Base-by-base conservation (phyloP, 2,113 vertebrate genomes). In the Apodemus speciosus region DNA sequence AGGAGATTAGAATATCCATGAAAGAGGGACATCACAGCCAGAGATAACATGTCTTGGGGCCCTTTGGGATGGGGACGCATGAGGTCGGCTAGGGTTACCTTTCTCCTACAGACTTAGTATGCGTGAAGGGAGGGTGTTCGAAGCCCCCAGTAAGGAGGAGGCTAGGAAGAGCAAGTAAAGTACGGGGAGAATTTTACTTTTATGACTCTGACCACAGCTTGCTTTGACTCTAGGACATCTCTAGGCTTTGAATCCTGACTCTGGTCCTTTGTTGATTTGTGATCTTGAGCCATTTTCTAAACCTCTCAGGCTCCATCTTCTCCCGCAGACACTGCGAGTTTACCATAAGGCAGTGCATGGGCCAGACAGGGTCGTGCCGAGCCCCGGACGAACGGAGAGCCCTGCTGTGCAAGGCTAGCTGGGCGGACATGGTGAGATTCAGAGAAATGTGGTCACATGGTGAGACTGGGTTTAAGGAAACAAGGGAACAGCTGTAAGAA, bases 181-280 rank as follows among this genome's bases (percentile, higher is more conserved):
- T 43, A 6, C 13, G 9, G 7, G 16, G 38, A 58, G 77, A 40
- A 66, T 10, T 89, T 92, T 35, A 27, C 60, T 95, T 85, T 88
- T 23, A 62, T 68, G 60, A 46, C 8, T 15, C 9, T 51, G 62
- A 32, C 18, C n/a, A 66, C 40, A 80, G 77, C 2, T 30, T 80
- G 46, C 21, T 95, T 88, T 76, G 60, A 87, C 80, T 93, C 77
- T n/a, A 76, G 93, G 60, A 51, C 11, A 49, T n/a, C 43, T 0
- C 14, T 46, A 16, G 20, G 40, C 69, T 81, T 85, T 83, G n/a
- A 89, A 49, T 89, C 16, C 43, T 69, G 68, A 35, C 56, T 88
- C 32, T 76, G 30, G 11, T n/a, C 38, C n/a, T 88, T 73, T 27
- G 30, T 32, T 77, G 20, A 53, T 77, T 46, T 93, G 43, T 89